Evolutionary conservation across 1,140 invertebrate genomes (phyloP).

Genomic region (Teleogryllus occipitalis): DNA sequence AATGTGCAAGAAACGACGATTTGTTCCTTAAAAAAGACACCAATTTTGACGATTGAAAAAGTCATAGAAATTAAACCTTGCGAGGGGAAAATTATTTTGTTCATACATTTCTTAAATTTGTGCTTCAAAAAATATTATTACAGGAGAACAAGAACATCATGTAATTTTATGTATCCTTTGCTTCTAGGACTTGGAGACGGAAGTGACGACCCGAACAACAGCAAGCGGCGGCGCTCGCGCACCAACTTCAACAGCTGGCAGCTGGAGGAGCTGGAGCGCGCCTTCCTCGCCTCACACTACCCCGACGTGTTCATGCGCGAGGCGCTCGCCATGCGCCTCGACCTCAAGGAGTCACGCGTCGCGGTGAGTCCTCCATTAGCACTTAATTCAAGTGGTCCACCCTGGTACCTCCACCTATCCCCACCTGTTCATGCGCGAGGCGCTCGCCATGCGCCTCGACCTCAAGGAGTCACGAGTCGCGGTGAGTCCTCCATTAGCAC

Average conservation of each 20-base stretch:
- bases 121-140: too few relatives aligned
- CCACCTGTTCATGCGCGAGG: too few relatives aligned
- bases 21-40: too few relatives aligned
- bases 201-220: conserved; percentile 53
- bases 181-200: neutral
- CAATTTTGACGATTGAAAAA: too few relatives aligned
- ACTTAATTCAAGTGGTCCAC: neutral
- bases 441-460: neutral
- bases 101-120: too few relatives aligned
- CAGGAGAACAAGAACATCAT: too few relatives aligned
- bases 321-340: conserved; percentile 86
- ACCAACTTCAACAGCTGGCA: conserved; percentile 99
- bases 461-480: neutral
- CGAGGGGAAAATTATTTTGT: too few relatives aligned
- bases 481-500: conserved; percentile 28
- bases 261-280: conserved; percentile 93
- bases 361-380: conserved; percentile 64
- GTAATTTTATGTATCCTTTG: too few relatives aligned
- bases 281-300: conserved; percentile 94
- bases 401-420: too few relatives aligned
- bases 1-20: too few relatives aligned
- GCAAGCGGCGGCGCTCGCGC: conserved; percentile 76
- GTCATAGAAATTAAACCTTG: too few relatives aligned
- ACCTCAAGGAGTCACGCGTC: conserved; percentile 95
- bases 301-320: conserved; percentile 98